A percentile compares a stretch with the other conserved stretches of the same genome.
Evolutionary conservation across 2,888 invertebrate species (phyloP).

Genomic region (Andrena trimmerana): DNA sequence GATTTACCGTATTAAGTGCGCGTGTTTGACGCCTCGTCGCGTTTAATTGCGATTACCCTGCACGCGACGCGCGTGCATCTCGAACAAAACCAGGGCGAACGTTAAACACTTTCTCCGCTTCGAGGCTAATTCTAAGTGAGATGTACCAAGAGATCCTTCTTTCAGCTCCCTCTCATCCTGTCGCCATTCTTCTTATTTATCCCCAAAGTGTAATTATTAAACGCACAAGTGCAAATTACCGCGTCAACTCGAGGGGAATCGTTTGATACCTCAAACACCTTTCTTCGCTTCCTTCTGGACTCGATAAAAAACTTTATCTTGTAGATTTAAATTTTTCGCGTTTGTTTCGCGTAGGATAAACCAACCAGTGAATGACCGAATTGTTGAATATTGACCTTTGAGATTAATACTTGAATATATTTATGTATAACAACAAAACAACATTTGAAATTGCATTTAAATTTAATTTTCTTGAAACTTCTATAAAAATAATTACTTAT

Average conservation of each 20-base stretch:
- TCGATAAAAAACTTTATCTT: not conserved
- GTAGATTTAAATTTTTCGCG: conserved; percentile 6
- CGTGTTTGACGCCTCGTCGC: not conserved
- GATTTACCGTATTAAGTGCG: conserved; percentile 31
- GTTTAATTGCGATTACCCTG: not conserved
- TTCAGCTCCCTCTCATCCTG: too few species aligned
- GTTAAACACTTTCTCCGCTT: not conserved
- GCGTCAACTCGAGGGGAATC: not conserved
- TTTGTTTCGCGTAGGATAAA: not conserved
- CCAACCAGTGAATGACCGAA: too few species aligned
- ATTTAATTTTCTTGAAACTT: too few species aligned
- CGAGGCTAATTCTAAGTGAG: too few species aligned
- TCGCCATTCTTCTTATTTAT: not conserved
- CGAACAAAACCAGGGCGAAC: not conserved
- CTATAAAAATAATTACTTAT: too few species aligned
- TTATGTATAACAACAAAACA: too few species aligned
- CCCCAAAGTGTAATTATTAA: not conserved
- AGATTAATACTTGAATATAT: too few species aligned
- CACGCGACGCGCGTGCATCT: not conserved
- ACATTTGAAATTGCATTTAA: too few species aligned
- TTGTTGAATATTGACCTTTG: too few species aligned
- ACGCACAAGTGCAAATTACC: not conserved
- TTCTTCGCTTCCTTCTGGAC: not conserved
- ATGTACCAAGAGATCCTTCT: too few species aligned
- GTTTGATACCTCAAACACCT: not conserved